phyloP scores from a whole-genome alignment of 2,888 invertebrate genomes.

The Bellardia bayeri region DNA sequence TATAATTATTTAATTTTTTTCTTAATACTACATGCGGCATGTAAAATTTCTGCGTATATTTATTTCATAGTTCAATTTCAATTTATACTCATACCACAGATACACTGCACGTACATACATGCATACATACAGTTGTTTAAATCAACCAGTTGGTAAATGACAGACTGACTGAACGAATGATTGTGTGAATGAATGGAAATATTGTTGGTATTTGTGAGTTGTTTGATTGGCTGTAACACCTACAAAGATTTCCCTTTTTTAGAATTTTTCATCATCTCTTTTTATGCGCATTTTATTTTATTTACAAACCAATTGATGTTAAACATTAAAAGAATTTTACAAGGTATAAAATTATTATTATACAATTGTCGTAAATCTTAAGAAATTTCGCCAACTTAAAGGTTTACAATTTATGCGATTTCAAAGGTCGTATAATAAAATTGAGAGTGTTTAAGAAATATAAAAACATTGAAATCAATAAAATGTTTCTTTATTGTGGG shows the following conservation, averaged over 20 bases:
- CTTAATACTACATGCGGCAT: not conserved
- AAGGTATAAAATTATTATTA: slow-evolving; percentile 5
- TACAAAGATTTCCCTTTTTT: not conserved
- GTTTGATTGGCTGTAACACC: not conserved
- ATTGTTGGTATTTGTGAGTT: not conserved
- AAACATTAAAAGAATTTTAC: slow-evolving; percentile 31
- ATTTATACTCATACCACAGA: not conserved
- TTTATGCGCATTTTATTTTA: slow-evolving; percentile 3
- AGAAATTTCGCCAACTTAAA: slow-evolving; percentile 26
- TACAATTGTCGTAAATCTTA: slow-evolving; percentile 43
- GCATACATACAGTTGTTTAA: not conserved
- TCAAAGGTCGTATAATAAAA: slow-evolving; percentile 8
- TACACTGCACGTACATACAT: not conserved
- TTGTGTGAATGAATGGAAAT: not conserved
- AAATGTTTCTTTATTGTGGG: not conserved
- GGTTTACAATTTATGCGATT: slow-evolving; percentile 34
- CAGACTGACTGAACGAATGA: not conserved
- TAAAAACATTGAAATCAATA: slow-evolving; percentile 29
- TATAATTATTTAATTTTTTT: not conserved
- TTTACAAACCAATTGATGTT: slow-evolving; percentile 18
- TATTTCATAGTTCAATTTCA: not conserved
- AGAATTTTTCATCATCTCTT: not conserved
- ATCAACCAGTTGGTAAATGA: not conserved
- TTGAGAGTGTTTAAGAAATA: not conserved
- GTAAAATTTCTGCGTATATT: slow-evolving; percentile 4